Percentiles rank a stretch among this genome's conserved stretches.
Evolutionary conservation across 2,888 invertebrate genomes (phyloP).

Genomic region (Pammene fasciana): DNA sequence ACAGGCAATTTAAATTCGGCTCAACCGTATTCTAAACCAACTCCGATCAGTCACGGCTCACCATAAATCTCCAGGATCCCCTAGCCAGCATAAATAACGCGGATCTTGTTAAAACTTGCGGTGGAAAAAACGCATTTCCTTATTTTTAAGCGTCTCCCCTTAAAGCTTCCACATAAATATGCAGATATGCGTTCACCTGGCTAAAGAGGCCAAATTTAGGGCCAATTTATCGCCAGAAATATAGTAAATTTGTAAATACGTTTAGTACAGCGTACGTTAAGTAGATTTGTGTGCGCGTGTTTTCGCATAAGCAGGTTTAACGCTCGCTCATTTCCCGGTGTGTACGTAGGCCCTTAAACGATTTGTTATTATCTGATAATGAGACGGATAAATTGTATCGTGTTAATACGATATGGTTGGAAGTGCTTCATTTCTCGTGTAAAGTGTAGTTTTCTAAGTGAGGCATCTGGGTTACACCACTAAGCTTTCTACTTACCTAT

Average conservation of each 20-base stretch:
- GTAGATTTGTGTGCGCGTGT: conserved; percentile 77
- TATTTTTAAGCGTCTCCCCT: conserved; percentile 77
- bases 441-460: conserved; percentile 2
- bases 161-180: conserved; percentile 79
- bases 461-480: neutral
- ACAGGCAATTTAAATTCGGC: conserved; percentile 70
- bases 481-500: neutral
- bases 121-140: conserved; percentile 74
- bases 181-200: conserved; percentile 82
- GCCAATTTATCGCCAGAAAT: conserved; percentile 81
- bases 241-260: conserved; percentile 81
- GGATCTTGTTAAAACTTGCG: conserved; percentile 82
- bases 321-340: conserved; percentile 61
- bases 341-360: conserved; percentile 69
- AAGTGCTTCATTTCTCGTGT: neutral
- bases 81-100: conserved; percentile 78
- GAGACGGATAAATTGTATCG: conserved; percentile 47
- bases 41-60: conserved; percentile 78
- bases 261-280: conserved; percentile 59
- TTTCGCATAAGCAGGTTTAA: conserved; percentile 72
- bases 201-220: conserved; percentile 77
- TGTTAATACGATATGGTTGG: conserved; percentile 35
- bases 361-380: conserved; percentile 68
- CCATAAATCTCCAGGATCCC: conserved; percentile 73
- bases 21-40: conserved; percentile 63